Conservation (phyloP, 1,140 invertebrate species). For the Aricia agestis region DNA sequence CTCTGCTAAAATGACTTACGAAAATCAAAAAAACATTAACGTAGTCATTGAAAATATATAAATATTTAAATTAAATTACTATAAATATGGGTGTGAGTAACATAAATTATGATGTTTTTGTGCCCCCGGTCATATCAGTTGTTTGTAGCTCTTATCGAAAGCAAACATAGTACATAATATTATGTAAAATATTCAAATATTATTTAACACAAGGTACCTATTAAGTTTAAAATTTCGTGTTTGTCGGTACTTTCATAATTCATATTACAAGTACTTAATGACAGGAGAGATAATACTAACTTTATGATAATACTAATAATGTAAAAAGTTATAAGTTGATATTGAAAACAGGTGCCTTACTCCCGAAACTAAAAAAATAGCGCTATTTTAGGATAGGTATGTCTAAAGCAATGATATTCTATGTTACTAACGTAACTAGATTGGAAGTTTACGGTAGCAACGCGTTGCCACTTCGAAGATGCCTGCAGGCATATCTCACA, state of each 20-base stretch:
- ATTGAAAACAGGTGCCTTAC: too few species aligned
- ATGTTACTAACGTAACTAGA: too few species aligned
- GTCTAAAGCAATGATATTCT: too few species aligned
- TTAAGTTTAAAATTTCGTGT: not conserved
- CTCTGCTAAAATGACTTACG: too few species aligned
- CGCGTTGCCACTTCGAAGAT: too few species aligned
- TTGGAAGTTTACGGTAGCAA: too few species aligned
- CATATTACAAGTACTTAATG: not conserved
- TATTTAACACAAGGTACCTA: not conserved
- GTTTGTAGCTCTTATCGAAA: conserved; percentile 1
- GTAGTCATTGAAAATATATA: not conserved
- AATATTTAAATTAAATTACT: not conserved
- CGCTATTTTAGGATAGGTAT: too few species aligned
- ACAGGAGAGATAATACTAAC: not conserved
- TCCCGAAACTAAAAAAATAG: too few species aligned
- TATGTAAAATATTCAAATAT: not conserved
- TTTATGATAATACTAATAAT: too few species aligned
- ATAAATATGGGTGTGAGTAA: not conserved
- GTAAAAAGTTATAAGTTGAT: too few species aligned
- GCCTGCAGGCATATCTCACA: too few species aligned
- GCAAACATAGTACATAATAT: not conserved
- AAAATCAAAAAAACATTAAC: not conserved
- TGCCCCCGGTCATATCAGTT: conserved; percentile 2
- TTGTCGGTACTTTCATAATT: not conserved
- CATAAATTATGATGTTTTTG: not conserved